Conservation (phyloP, 2,797 vertebrate genomes). For the Neoniphon sammara region DNA sequence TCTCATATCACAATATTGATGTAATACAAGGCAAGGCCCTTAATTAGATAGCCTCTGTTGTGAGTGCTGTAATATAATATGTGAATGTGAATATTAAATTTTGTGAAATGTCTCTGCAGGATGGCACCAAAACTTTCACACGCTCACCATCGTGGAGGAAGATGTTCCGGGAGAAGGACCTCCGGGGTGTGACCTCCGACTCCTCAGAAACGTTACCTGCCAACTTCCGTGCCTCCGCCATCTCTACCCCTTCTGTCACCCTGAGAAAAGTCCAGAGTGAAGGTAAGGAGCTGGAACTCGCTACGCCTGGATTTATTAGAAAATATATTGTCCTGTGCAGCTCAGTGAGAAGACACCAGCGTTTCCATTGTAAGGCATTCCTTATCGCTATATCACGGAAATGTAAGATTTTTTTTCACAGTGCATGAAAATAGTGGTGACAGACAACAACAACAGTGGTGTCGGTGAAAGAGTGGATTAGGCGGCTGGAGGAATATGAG, state of each 20-base stretch:
- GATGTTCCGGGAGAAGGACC: conserved; percentile 95
- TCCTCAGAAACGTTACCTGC: conserved; percentile 93
- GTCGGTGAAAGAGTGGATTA: too few relatives aligned
- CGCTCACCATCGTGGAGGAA: conserved; percentile 94
- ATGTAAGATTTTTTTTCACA: too few relatives aligned
- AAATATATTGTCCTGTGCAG: not conserved
- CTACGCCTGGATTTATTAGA: not conserved
- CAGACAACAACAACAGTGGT: too few relatives aligned
- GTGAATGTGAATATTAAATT: conserved; percentile 31
- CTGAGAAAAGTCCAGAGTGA: conserved; percentile 93
- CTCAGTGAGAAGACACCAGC: not conserved
- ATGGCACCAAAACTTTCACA: conserved; percentile 91
- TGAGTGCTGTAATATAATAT: conserved; percentile 17
- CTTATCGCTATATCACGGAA: too few relatives aligned
- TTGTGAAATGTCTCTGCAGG: conserved; percentile 71
- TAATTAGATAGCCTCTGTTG: conserved; percentile 1
- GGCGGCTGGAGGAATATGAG: too few relatives aligned
- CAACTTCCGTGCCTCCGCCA: conserved; percentile 92
- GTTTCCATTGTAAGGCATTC: too few relatives aligned
- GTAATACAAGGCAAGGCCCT: too few relatives aligned
- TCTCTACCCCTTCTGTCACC: conserved; percentile 90
- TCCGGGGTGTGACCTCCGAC: conserved; percentile 91
- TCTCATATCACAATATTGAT: too few relatives aligned
- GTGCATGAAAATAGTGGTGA: too few relatives aligned
- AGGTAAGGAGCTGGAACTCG: conserved; percentile 76